Evolutionary conservation across 2,797 vertebrate genomes (phyloP), one percentile per base, ranked within the genome.

Genomic region (Lepus townsendii): DNA sequence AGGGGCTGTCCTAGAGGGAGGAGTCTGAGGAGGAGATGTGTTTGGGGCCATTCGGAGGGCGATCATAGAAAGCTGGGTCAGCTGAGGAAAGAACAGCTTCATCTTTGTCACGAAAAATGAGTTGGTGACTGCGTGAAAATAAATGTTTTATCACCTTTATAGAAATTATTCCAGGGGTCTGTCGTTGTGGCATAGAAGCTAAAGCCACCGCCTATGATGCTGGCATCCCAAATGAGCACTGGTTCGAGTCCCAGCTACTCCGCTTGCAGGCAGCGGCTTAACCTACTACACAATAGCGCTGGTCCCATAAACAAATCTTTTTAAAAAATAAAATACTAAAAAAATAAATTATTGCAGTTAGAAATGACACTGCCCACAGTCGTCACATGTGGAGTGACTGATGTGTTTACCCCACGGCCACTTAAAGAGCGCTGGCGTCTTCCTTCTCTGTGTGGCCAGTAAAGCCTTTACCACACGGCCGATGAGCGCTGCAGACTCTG

Each of bases 21-120:
- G n/a, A 24, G n/a, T 47, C 69, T 13, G 50, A 66, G 78, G n/a
- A 24, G 65, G 76, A 32, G 17, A n/a, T 68, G 38, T 63, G 12
- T 66, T 69, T 54, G 66, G 24, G 50, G 13, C 66, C 66, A 7
- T 57, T 69, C 52, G 71, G 27, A 52, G 62, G 50, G 13, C 42
- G 68, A 2, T 69, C 1, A 0, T 73, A 65, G 54, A 50, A 76
- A 80, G n/a, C 65, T 50, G 52, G 30, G 50, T 32, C 71, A 65
- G 3, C 63, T 68, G 77, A 76, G 50, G 30, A 83, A 87, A 83
- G 54, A 91, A 83, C 42, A 60, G 1, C 17, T 8, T 60, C 86
- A 32, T 92, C 88, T 93, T 93, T 91, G 65, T 86, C 26, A 11
- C 78, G 92, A 91, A 95, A 89, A 93, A 66, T 83, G 32, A 52